Evolutionary conservation across 2,797 vertebrate genomes (phyloP).

Genomic region (Pygocentrus nattereri): DNA sequence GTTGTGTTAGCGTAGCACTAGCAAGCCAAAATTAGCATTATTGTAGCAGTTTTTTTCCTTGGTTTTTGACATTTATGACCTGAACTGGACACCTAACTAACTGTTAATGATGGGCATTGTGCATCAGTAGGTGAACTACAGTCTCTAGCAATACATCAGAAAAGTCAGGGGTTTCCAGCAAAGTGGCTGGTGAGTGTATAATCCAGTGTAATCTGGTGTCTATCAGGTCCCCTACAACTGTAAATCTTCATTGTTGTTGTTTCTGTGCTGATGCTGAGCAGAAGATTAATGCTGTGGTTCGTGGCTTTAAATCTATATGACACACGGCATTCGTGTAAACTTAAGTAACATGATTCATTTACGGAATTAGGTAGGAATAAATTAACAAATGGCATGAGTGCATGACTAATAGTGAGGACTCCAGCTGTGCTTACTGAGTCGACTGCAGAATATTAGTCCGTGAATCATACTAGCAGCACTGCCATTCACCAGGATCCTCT

Average conservation of each 20-base stretch:
- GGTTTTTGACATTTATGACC: too few relatives aligned
- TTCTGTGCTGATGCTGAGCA: not conserved
- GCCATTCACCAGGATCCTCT: not conserved
- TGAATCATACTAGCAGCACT: constrained; percentile 5
- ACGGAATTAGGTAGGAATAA: not conserved
- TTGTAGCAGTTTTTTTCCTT: too few relatives aligned
- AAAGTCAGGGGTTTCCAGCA: not conserved
- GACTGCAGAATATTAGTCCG: constrained; percentile 29
- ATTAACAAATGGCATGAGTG: not conserved
- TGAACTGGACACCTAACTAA: too few relatives aligned
- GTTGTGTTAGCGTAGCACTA: too few relatives aligned
- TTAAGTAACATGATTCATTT: not conserved
- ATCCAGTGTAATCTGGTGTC: not conserved
- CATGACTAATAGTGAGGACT: constrained; percentile 18
- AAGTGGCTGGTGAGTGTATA: not conserved
- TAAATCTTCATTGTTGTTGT: not conserved
- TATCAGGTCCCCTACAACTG: not conserved
- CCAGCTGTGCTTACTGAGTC: constrained; percentile 17
- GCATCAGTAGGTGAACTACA: too few relatives aligned
- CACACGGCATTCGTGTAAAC: not conserved
- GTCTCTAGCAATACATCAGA: not conserved
- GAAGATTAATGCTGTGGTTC: not conserved
- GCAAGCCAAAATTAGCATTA: too few relatives aligned
- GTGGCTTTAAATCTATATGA: not conserved
- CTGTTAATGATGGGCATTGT: too few relatives aligned